A percentile compares a stretch with the other conserved stretches of the same genome.
These are phyloP conservation scores for Gallinago undulata DNA, from an alignment of 2,113 vertebrate genomes.

Conservation along the genomic window DNA sequence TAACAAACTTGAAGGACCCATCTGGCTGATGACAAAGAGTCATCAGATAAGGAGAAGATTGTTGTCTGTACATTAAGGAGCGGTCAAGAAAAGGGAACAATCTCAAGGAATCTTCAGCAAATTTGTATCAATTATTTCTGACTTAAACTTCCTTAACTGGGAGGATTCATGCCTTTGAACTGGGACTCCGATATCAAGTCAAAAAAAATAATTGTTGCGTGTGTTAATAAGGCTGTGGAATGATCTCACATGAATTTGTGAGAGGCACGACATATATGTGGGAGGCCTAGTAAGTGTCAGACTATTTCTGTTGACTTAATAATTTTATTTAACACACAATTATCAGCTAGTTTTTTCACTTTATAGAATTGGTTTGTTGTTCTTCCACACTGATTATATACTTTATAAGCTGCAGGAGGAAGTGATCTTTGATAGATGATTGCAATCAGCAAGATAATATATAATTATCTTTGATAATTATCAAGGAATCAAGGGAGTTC, in stretches of 20 bases:
- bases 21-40: background rate
- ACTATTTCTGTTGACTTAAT: background rate
- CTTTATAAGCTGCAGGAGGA: conserved; percentile 62
- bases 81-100: background rate
- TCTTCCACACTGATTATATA: conserved; percentile 67
- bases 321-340: background rate
- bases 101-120: background rate
- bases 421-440: conserved; percentile 76
- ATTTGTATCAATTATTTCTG: background rate
- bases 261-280: background rate
- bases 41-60: background rate
- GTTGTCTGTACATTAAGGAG: background rate
- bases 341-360: conserved; percentile 2
- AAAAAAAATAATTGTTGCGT: background rate
- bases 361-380: conserved; percentile 26
- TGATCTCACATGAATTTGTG: background rate
- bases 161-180: background rate
- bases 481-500: conserved; percentile 70
- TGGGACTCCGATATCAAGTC: background rate
- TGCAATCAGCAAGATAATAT: conserved; percentile 79
- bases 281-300: background rate
- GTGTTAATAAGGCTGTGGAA: background rate
- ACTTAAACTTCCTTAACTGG: background rate
- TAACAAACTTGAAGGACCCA: background rate
- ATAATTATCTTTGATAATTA: conserved; percentile 32